Conservation (phyloP, 2,113 vertebrate species). For the Anthoscopus minutus region DNA sequence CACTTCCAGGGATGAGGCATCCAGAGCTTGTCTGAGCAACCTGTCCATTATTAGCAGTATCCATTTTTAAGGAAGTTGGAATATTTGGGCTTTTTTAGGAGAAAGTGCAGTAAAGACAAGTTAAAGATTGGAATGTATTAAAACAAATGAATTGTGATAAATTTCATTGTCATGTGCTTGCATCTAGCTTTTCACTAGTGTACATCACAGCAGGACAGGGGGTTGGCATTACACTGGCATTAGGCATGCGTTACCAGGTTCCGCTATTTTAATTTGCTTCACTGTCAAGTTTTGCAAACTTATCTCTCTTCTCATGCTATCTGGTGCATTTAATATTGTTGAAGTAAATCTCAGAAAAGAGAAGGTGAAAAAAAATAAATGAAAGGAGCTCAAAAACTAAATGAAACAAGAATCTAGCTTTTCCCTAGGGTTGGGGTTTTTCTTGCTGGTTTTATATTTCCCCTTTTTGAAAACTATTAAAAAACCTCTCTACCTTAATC, state of each 20-base stretch:
- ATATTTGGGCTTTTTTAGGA: not conserved
- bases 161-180: not conserved
- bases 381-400: not conserved
- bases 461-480: not conserved
- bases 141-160: not conserved
- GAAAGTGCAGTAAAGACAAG: not conserved
- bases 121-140: not conserved
- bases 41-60: not conserved
- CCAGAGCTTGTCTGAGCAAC: not conserved
- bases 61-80: not conserved
- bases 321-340: slow-evolving; percentile 40
- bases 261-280: slow-evolving; percentile 37
- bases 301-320: slow-evolving; percentile 4
- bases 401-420: not conserved
- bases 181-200: not conserved
- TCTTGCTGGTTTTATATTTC: rapidly evolving
- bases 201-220: not conserved
- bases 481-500: not conserved
- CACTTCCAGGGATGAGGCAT: not conserved
- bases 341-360: slow-evolving; percentile 7
- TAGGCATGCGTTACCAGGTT: not conserved
- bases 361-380: not conserved
- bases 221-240: not conserved
- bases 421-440: not conserved
- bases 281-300: slow-evolving; percentile 26